Evolutionary conservation across 2,797 vertebrate species (phyloP).

Genomic region (Cercopithecus mitis): DNA sequence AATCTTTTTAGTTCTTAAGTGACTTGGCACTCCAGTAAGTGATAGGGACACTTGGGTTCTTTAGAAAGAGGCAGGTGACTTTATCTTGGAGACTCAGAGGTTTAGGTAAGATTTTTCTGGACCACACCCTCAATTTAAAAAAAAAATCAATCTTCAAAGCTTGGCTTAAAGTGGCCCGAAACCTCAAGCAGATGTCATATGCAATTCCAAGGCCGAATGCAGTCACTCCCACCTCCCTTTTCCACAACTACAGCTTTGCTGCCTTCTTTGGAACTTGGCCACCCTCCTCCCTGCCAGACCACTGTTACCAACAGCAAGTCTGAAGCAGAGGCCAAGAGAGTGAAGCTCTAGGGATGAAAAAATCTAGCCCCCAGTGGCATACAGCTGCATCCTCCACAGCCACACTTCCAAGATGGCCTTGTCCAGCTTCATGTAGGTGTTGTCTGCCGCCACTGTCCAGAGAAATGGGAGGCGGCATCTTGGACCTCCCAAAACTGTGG

Average conservation of each 20-base stretch:
- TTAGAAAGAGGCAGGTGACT: not conserved
- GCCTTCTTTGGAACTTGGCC: not conserved
- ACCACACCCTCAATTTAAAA: not conserved
- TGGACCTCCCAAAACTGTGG: not conserved
- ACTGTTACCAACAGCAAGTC: no score
- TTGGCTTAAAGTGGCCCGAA: not conserved
- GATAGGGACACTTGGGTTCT: not conserved
- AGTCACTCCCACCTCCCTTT: not conserved
- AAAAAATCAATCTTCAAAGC: not conserved
- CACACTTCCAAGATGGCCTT: rapidly evolving
- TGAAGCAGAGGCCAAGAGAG: not conserved
- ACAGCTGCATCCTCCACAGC: rapidly evolving
- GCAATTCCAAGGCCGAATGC: not conserved
- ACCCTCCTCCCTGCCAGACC: not conserved
- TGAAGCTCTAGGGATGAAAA: not conserved
- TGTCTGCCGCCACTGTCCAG: not conserved
- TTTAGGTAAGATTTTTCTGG: not conserved
- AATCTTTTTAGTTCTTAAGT: not conserved
- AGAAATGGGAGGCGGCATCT: not conserved
- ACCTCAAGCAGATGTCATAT: not conserved
- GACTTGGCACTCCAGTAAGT: not conserved
- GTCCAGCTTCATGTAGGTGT: not conserved
- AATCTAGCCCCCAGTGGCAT: rapidly evolving
- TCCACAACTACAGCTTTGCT: not conserved
- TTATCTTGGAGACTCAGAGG: not conserved